phyloP scores from a whole-genome alignment of 2,113 vertebrate genomes.

The Oncorhynchus nerka region DNA sequence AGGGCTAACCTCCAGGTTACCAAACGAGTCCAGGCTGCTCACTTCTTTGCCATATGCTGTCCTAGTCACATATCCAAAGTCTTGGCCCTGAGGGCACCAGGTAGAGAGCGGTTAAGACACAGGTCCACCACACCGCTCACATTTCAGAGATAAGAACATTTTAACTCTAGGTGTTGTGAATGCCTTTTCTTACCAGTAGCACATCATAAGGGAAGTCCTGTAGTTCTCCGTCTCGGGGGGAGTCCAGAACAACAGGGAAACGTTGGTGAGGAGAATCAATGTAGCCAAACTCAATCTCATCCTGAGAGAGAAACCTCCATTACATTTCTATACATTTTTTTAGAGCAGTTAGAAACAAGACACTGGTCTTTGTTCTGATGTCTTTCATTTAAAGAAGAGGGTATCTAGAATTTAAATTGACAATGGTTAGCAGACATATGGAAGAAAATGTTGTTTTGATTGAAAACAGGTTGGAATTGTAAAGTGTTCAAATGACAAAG shows the following conservation, averaged over 20 bases:
- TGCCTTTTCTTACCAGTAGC: slow-evolving; percentile 79
- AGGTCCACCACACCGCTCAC: neutral
- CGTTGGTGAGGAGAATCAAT: slow-evolving; percentile 86
- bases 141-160: neutral
- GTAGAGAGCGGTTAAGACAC: neutral
- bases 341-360: too few species aligned
- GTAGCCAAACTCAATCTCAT: slow-evolving; percentile 94
- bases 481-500: too few species aligned
- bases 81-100: slow-evolving; percentile 77
- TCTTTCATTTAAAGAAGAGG: too few species aligned
- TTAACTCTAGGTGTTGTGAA: neutral
- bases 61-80: slow-evolving; percentile 88
- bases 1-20: slow-evolving; percentile 93
- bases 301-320: slow-evolving; percentile 61
- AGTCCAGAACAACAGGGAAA: slow-evolving; percentile 94
- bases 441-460: neutral
- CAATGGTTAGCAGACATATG: neutral
- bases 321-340: too few species aligned
- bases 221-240: slow-evolving; percentile 76
- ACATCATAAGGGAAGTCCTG: slow-evolving; percentile 76
- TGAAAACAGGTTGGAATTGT: too few species aligned
- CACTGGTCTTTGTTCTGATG: too few species aligned
- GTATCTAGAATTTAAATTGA: too few species aligned
- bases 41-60: slow-evolving; percentile 55
- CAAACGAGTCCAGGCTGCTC: slow-evolving; percentile 89